Evolutionary conservation across 2,888 invertebrate genomes (phyloP), one percentile per base, ranked within the genome.

Genomic region (Drymonia ruficornis): DNA sequence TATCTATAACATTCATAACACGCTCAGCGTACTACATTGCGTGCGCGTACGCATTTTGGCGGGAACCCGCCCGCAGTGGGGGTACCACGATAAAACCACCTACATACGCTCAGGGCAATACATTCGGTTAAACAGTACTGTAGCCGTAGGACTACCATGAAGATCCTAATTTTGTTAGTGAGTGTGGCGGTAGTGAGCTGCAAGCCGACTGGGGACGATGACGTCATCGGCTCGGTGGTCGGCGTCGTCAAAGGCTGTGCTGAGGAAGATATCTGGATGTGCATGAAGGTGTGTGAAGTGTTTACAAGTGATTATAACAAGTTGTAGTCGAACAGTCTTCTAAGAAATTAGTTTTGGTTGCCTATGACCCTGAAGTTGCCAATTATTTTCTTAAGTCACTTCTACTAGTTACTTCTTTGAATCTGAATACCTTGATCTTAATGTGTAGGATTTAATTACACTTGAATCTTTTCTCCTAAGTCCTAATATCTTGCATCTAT

Each of bases 191-290:
- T 91, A 56, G 93, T 89, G 55, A 82, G 80, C 59, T 85, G 89
- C 52, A 93, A 91, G 73, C 93, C 93, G 0, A 83, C 91, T 0
- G 93, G 94, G 54, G 93, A 94, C 52, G 94, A 93, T 49, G 93
- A 93, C 67, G 84, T 90, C 63, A 80, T 96, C 67, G 93, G 94
- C 49, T 94, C 94, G 43, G 95, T 95, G 49, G 86, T 96, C 61
- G 94, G 94, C 67, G 95, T 95, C 72, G 93, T 96, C 72, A 94
- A 95, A 83, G 94, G 94, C 73, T 96, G 96, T 84, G 94, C 95
- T 50, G 94, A 95, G 61, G 94, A 94, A 75, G 95, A 95, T 70
- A 89, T 96, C 80, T 91, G 94, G 61, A 90, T 96, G 86, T 96
- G 96, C 79, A 86, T 96, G 66, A 96, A 96, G 94, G 96, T 96